Evolutionary conservation across 2,888 invertebrate species (phyloP).

Genomic region (Alcis repandata): DNA sequence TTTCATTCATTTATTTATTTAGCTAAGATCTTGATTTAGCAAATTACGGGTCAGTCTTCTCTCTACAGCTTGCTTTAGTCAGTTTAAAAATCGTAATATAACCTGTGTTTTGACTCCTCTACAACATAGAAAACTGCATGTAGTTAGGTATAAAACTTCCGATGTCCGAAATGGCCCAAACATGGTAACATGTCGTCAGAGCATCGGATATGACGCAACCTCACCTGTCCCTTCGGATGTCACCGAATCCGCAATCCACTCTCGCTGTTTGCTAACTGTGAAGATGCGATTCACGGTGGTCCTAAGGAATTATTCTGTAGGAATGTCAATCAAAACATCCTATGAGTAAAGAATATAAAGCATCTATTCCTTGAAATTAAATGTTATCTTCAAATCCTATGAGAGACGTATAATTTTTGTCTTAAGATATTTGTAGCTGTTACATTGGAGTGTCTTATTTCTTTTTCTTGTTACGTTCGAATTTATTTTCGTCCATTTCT

Average conservation of each 20-base stretch:
- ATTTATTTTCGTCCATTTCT: neutral
- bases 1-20: too few relatives aligned
- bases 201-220: conserved; percentile 61
- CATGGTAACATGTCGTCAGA: conserved; percentile 44
- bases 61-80: too few relatives aligned
- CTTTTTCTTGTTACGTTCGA: too few relatives aligned
- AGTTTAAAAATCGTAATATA: too few relatives aligned
- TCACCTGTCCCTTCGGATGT: conserved; percentile 41
- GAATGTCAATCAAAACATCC: conserved; percentile 21
- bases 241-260: conserved; percentile 47
- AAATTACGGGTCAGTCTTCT: too few relatives aligned
- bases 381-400: neutral
- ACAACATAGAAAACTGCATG: too few relatives aligned
- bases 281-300: conserved; percentile 33
- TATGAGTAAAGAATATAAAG: neutral
- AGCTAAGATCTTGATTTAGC: too few relatives aligned
- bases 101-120: too few relatives aligned
- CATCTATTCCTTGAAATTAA: neutral
- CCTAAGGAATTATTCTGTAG: neutral
- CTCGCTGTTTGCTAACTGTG: conserved; percentile 63
- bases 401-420: neutral
- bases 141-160: conserved; percentile 16
- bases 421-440: neutral
- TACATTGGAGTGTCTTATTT: too few relatives aligned
- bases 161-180: conserved; percentile 26